A percentile compares a stretch with the other conserved stretches of the same genome.
phyloP scores from a whole-genome alignment of 23 tunicate species.

The Phallusia fumigata region DNA sequence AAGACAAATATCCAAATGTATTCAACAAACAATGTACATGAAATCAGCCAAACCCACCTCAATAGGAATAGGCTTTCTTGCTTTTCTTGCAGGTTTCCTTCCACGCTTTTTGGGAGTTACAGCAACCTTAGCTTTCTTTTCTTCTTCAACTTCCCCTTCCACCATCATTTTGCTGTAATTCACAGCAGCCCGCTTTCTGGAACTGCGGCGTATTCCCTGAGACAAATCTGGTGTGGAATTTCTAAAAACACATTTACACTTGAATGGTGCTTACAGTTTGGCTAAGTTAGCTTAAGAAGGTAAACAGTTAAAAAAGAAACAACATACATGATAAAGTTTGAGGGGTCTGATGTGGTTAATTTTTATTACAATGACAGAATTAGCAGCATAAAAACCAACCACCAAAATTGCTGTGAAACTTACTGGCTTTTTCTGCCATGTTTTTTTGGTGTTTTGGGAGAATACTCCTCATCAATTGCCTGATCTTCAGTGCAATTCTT shows the following conservation, averaged over 20 bases:
- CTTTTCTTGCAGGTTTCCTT: neutral
- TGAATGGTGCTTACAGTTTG: too few species aligned
- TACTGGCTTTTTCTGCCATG: neutral
- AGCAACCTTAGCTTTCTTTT: neutral
- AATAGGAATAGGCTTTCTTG: neutral
- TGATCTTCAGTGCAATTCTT: neutral
- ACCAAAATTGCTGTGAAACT: too few species aligned
- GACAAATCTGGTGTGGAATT: neutral
- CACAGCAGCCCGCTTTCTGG: slow-evolving; percentile 33
- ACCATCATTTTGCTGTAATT: slow-evolving; percentile 40
- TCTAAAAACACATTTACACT: neutral
- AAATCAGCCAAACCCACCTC: neutral
- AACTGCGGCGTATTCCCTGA: slow-evolving; percentile 22
- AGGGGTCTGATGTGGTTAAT: too few species aligned
- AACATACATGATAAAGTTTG: too few species aligned
- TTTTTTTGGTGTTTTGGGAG: neutral
- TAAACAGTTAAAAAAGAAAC: too few species aligned
- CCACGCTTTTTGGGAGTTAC: neutral
- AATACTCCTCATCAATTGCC: neutral
- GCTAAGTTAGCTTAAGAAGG: too few species aligned
- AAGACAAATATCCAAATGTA: too few species aligned
- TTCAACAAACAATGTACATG: too few species aligned
- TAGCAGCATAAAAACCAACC: too few species aligned
- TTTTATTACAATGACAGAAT: too few species aligned
- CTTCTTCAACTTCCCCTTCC: neutral